Evolutionary conservation across 1,140 invertebrate genomes (phyloP), one percentile per base, ranked within the genome.

Genomic region (Drosophila setifemur): DNA sequence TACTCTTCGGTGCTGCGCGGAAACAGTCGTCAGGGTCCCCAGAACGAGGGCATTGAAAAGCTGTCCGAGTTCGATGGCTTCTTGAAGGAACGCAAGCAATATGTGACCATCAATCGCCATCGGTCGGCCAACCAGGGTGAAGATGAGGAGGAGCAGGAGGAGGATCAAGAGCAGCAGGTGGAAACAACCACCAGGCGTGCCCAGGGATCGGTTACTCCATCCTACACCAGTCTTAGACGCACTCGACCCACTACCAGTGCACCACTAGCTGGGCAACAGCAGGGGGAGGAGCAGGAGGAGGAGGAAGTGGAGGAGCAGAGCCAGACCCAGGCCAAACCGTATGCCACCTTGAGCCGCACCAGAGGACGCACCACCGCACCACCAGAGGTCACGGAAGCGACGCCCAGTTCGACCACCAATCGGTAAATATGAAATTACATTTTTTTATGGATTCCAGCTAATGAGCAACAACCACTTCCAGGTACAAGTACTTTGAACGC

Each of bases 181-280:
- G 33, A 61, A 11, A 85, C 42, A 57, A 77, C 45, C 23, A 75
- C 81, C 0, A 61, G 39, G 8, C 67, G 68, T 19, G 54, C 76
- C 0, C 45, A 58, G 14, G 73, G 73, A 28, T 63, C 90, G 0
- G 49, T 91, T 55, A 71, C 89, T 0, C 92, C 92, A 52, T 93
- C 93, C 70, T 95, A 95, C 49, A 93, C 94, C 0, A 95, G 93
- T 66, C 94, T 95, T 31, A 90, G 94, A 45, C 91, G 95, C 33
- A 77, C 91, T 0, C 91, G 93, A 64, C 93, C 93, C 4, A 91
- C 92, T 1, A 92, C 92, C 1, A 78, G 91, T 4, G 82, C 90
- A 3, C 26, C 64, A 4, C 11, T 40, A 1, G 81, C 83, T 12
- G 89, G 83, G 39, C 37, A 37, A 2, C 83, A 42, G 35, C 73